phyloP scores from a whole-genome alignment of 2,797 vertebrate species.

The Poecilia gillii region DNA sequence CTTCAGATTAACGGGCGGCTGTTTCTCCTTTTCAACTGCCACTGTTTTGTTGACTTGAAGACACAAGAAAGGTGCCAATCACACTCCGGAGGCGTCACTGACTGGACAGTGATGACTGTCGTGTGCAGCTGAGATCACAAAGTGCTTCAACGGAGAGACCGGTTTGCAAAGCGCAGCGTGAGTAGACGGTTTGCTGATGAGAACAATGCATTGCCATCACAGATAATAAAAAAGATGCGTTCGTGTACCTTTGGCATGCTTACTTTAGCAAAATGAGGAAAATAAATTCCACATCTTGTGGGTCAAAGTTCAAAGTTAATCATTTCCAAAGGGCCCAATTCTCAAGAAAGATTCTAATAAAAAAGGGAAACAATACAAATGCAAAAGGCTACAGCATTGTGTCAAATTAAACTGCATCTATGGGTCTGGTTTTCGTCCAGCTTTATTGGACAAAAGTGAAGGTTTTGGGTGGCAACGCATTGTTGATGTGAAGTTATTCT shows the following conservation, averaged over 20 bases:
- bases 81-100: conserved; percentile 75
- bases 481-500: conserved; percentile 70
- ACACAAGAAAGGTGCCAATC: conserved; percentile 91
- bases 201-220: conserved; percentile 50
- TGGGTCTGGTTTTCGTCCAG: neutral
- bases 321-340: neutral
- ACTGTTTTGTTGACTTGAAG: conserved; percentile 92
- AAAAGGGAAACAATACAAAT: neutral
- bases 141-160: conserved; percentile 30
- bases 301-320: neutral
- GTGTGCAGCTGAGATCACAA: conserved; percentile 23
- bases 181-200: conserved; percentile 40
- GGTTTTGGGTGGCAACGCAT: conserved; percentile 46
- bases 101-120: conserved; percentile 14
- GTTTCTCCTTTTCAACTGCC: conserved; percentile 86
- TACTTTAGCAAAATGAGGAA: neutral
- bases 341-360: neutral
- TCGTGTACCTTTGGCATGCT: neutral
- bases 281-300: neutral
- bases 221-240: neutral
- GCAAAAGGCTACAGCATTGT: neutral
- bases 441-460: neutral
- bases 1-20: conserved; percentile 87
- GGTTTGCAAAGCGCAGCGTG: neutral
- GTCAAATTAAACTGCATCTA: neutral